Evolutionary conservation across 1,140 invertebrate species (phyloP), one percentile per base, ranked within the genome.

Genomic region (Parapsyche elsis): DNA sequence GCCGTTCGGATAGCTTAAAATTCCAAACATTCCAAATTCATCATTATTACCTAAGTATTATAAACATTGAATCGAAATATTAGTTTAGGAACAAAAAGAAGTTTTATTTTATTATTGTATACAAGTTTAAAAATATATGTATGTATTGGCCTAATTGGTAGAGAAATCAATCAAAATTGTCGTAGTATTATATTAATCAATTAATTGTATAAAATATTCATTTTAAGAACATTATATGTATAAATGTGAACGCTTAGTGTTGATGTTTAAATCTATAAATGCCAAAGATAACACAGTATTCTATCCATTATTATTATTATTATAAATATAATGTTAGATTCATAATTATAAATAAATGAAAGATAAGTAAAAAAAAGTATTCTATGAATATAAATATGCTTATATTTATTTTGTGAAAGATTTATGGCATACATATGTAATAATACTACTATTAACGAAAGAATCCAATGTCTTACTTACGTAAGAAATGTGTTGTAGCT

Each of bases 231-330:
- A 71, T 5, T 24, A 71, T 71, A 71, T 38, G 23, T 38, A 71
- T 23, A 71, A 46, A 53, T 53, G 38, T 73, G 71, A 38, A 16
- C 19, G 71, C 46, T 73, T 46, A 73, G 38, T 38, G 45, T 73
- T 46, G 23, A 73, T 73, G 46, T 46, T 73, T 23, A 71, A 30
- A 71, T 71, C 23, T 67, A 19, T 21, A 67, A 38, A 67, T 67
- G 61, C 61, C 61, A 67, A 67, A 67, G 10, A 67, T 73, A 46
- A 73, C n/a, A 1, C 14, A 46, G 24, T 73, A 73, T 73, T 73
- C 10, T 73, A 38, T 38, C 30, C 30, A 38, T 38, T 38, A 38
- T 38, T 4, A 38, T 38, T 38, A 38, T 4, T n/a, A n/a, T n/a
- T n/a, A 38, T 38, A 38, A 38, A 38, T 38, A 7, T 38, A 38